These are phyloP conservation scores for Thrips palmi DNA, from an alignment of 1,140 invertebrate genomes.

Conservation along the genomic window DNA sequence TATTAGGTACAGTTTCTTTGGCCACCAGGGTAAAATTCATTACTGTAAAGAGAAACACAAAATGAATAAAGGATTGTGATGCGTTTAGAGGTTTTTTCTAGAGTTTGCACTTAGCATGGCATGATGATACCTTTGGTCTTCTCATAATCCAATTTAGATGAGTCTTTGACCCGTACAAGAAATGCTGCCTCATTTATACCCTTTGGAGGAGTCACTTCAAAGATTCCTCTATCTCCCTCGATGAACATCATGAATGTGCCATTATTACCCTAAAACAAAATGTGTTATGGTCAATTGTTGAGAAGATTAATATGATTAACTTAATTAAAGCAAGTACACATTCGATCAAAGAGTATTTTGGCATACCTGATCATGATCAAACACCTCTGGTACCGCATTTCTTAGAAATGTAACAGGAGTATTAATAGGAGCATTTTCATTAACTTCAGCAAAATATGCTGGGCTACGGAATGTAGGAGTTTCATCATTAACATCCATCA, in stretches of 20 bases:
- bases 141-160: conserved; percentile 72
- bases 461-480: conserved; percentile 62
- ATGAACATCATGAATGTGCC: conserved; percentile 74
- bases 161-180: conserved; percentile 72
- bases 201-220: conserved; percentile 72
- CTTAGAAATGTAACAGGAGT: conserved; percentile 76
- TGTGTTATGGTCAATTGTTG: background rate
- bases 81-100: background rate
- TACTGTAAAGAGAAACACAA: conserved; percentile 27
- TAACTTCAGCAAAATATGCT: conserved; percentile 70
- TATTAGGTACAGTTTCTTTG: conserved; percentile 52
- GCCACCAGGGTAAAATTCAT: conserved; percentile 75
- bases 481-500: conserved; percentile 92
- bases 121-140: conserved; percentile 30
- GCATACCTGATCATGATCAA: conserved; percentile 74
- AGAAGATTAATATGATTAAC: background rate
- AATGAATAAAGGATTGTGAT: conserved; percentile 2
- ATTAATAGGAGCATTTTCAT: conserved; percentile 79
- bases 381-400: conserved; percentile 65
- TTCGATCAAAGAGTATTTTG: conserved; percentile 6
- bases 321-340: background rate
- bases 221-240: conserved; percentile 60
- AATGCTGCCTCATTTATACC: conserved; percentile 87
- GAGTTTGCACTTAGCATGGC: background rate
- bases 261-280: conserved; percentile 56